A percentile compares a stretch with the other conserved stretches of the same genome.
Conservation (phyloP, 1,140 invertebrate species). For the Panagrolaimus sp. region DNA sequence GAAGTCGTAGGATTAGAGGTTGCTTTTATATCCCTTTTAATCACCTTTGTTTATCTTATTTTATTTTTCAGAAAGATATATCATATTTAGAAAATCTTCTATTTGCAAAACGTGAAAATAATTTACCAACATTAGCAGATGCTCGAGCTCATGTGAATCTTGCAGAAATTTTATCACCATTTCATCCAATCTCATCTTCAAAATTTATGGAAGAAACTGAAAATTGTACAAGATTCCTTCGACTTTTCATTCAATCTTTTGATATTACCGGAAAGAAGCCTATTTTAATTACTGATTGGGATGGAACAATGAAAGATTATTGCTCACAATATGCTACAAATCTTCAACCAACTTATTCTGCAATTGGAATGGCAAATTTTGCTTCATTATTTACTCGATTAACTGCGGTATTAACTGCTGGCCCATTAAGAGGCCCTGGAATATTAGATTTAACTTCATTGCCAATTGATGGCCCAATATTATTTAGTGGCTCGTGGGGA, state of each 20-base stretch:
- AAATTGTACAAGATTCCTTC: conserved; percentile 42
- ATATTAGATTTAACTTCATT: conserved; percentile 57
- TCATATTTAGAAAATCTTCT: conserved; percentile 34
- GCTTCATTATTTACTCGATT: conserved; percentile 50
- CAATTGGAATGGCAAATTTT: conserved; percentile 51
- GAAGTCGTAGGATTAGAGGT: conserved; percentile 44
- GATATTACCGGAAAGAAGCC: conserved; percentile 39
- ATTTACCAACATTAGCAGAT: conserved; percentile 19
- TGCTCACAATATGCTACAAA: conserved; percentile 59
- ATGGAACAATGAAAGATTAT: conserved; percentile 59
- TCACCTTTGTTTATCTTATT: neutral
- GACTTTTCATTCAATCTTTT: conserved; percentile 25
- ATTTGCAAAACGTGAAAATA: conserved; percentile 2
- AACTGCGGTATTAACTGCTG: conserved; percentile 54
- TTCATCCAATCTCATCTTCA: conserved; percentile 40
- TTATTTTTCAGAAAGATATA: conserved; percentile 43
- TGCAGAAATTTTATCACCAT: conserved; percentile 28
- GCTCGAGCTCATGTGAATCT: conserved; percentile 26
- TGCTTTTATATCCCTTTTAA: conserved; percentile 19
- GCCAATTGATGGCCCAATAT: conserved; percentile 56
- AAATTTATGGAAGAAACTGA: conserved; percentile 35
- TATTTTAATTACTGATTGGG: conserved; percentile 58
- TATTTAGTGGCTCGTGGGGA: conserved; percentile 59
- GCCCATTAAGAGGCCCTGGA: conserved; percentile 51
- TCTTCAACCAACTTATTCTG: conserved; percentile 57